A percentile compares a stretch with the other conserved stretches of the same genome.
phyloP scores from a whole-genome alignment of 2,113 vertebrate genomes.

The Rhadina sibilatrix region DNA sequence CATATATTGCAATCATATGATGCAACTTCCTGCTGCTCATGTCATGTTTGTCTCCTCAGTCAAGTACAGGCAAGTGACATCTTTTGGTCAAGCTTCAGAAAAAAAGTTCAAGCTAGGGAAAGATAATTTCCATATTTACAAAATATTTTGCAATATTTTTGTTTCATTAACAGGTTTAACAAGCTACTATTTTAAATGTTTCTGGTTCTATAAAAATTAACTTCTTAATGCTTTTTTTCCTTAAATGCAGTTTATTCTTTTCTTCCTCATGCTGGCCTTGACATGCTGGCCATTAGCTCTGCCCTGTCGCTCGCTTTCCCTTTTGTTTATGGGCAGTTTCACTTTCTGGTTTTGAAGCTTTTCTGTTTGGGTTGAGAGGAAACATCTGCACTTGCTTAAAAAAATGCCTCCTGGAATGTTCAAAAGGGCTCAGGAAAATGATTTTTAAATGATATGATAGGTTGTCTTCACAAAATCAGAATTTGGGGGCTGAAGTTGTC shows the following conservation, averaged over 20 bases:
- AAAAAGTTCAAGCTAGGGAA: background rate
- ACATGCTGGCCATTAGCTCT: background rate
- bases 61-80: background rate
- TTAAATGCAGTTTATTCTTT: background rate
- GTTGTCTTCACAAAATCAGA: slow-evolving; percentile 20
- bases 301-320: background rate
- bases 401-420: slow-evolving; percentile 49
- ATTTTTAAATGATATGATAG: slow-evolving; percentile 3
- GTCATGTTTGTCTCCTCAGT: slow-evolving; percentile 29
- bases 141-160: background rate
- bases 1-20: slow-evolving; percentile 42
- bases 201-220: background rate
- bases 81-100: slow-evolving; percentile 18
- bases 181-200: background rate
- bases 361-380: slow-evolving; percentile 58
- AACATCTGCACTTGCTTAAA: slow-evolving; percentile 55
- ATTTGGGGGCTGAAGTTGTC: background rate
- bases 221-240: background rate
- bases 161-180: background rate
- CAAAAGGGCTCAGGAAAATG: slow-evolving; percentile 22
- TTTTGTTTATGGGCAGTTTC: slow-evolving; percentile 67
- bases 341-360: slow-evolving; percentile 63
- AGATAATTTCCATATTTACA: background rate
- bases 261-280: background rate
- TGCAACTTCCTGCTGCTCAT: slow-evolving; percentile 52